Conservation (phyloP, 2,113 vertebrate genomes). For the Neodontobutis hainanensis region DNA sequence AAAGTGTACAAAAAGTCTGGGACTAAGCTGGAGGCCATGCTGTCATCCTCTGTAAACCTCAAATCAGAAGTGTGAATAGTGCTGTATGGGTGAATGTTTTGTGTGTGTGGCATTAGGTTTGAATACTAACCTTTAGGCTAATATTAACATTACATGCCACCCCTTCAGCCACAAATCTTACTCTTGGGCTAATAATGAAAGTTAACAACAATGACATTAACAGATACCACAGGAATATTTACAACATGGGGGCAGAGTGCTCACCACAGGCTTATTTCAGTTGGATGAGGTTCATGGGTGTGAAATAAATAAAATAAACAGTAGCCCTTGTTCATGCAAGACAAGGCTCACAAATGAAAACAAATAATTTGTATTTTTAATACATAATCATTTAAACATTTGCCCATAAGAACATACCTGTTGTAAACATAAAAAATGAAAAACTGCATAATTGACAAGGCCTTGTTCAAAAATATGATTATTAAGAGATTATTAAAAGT, state of each 20-base stretch:
- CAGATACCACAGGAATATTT: slow-evolving; percentile 75
- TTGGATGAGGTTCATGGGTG: slow-evolving; percentile 57
- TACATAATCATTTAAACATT: background rate
- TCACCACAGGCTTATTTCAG: slow-evolving; percentile 51
- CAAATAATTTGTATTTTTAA: background rate
- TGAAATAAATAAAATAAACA: slow-evolving; percentile 57
- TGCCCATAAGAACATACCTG: background rate
- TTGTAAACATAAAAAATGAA: background rate
- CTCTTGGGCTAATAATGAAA: slow-evolving; percentile 76
- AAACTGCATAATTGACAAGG: background rate
- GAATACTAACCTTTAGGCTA: slow-evolving; percentile 69
- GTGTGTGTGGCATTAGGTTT: slow-evolving; percentile 60
- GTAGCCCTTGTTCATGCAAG: slow-evolving; percentile 15
- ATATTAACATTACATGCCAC: slow-evolving; percentile 79
- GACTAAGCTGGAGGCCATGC: slow-evolving; percentile 71
- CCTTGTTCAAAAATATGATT: background rate
- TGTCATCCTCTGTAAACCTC: slow-evolving; percentile 75
- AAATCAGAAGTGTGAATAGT: slow-evolving; percentile 76
- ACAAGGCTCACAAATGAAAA: background rate
- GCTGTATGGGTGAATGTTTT: slow-evolving; percentile 32
- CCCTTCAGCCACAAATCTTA: slow-evolving; percentile 75
- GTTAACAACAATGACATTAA: slow-evolving; percentile 79
- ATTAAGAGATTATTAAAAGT: background rate
- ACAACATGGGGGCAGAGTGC: slow-evolving; percentile 59
- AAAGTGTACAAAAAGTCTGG: slow-evolving; percentile 75